A percentile compares a stretch with the other conserved stretches of the same genome.
Evolutionary conservation across 2,888 invertebrate genomes (phyloP).

Genomic region (Lithodes maja): DNA sequence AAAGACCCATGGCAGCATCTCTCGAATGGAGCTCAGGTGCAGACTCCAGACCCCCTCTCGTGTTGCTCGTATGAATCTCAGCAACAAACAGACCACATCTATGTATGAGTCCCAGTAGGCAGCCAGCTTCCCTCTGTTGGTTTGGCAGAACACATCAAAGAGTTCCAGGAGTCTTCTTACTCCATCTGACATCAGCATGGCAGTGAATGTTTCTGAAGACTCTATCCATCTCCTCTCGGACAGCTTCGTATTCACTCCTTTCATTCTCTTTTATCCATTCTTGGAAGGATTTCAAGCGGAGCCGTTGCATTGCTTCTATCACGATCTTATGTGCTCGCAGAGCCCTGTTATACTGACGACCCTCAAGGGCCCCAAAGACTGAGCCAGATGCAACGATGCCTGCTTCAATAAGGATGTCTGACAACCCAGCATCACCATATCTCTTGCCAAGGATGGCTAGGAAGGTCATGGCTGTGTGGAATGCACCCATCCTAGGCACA

Average conservation of each 20-base stretch:
- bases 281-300: slow-evolving; percentile 7
- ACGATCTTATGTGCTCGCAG: slow-evolving; percentile 12
- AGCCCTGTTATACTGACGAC: slow-evolving; percentile 7
- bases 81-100: slow-evolving; percentile 16
- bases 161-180: not conserved
- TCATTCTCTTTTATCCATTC: slow-evolving; percentile 21
- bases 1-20: slow-evolving; percentile 20
- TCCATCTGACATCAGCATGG: not conserved
- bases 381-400: slow-evolving; percentile 15
- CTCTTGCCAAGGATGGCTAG: not conserved
- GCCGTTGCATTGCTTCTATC: slow-evolving; percentile 26
- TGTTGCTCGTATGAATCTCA: not conserved
- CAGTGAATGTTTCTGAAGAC: not conserved
- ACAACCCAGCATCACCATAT: slow-evolving; percentile 3
- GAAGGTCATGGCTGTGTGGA: not conserved
- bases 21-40: slow-evolving; percentile 2
- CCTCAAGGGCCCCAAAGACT: slow-evolving; percentile 1
- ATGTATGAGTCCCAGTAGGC: slow-evolving; percentile 9
- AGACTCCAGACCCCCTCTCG: not conserved
- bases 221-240: not conserved
- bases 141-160: not conserved
- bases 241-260: slow-evolving; percentile 28
- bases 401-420: not conserved
- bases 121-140: slow-evolving; percentile 4
- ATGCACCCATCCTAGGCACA: slow-evolving; percentile 14